These are phyloP conservation scores for Pandion haliaetus DNA, from an alignment of 2,113 vertebrate genomes.

Conservation along the genomic window DNA sequence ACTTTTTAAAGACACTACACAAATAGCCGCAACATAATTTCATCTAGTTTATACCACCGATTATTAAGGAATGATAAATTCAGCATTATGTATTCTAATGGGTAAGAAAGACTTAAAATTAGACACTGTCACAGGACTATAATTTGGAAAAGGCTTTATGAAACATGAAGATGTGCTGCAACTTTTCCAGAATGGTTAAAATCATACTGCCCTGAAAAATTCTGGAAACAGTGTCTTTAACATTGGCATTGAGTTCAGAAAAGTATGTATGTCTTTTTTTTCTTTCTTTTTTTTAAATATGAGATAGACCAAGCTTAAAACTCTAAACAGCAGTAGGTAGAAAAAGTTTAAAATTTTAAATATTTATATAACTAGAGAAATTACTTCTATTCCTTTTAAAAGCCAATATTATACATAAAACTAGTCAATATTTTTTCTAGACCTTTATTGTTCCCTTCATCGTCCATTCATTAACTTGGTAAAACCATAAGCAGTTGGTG, in stretches of 20 bases:
- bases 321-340: constrained; percentile 70
- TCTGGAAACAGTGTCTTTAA: constrained; percentile 45
- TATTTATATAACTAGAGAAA: constrained; percentile 69
- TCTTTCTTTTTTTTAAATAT: neutral
- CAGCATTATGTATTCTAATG: constrained; percentile 51
- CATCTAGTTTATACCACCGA: constrained; percentile 58
- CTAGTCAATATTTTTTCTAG: constrained; percentile 28
- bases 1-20: constrained; percentile 55
- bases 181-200: constrained; percentile 62
- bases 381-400: constrained; percentile 65
- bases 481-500: constrained; percentile 37
- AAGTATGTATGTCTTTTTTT: neutral
- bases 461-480: constrained; percentile 17
- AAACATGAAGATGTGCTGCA: constrained; percentile 52
- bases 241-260: constrained; percentile 25
- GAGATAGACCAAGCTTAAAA: constrained; percentile 71
- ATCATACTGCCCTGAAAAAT: constrained; percentile 64
- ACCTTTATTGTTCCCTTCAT: constrained; percentile 11
- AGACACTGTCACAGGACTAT: constrained; percentile 36
- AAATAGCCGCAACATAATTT: constrained; percentile 55
- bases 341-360: constrained; percentile 72
- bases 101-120: constrained; percentile 58
- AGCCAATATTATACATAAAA: constrained; percentile 68
- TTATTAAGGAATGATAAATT: constrained; percentile 61
- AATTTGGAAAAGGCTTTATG: constrained; percentile 57